Conservation (phyloP, 2,888 invertebrate species). For the Lasioglossum zephyrum region DNA sequence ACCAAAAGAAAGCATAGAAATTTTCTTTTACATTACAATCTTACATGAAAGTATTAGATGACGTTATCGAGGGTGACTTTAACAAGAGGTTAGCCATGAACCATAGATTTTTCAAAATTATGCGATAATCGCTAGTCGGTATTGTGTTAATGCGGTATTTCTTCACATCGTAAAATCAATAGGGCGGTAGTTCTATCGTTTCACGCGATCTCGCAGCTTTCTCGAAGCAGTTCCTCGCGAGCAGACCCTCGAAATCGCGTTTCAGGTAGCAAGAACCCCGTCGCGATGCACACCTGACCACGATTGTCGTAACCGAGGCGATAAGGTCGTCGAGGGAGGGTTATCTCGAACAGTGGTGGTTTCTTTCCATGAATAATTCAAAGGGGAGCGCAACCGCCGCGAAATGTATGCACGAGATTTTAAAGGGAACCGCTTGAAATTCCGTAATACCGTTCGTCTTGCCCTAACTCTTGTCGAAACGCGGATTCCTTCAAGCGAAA, state of each 20-base stretch:
- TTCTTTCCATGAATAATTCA: slow-evolving; percentile 78
- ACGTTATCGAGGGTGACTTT: too few relatives aligned
- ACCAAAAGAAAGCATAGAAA: too few relatives aligned
- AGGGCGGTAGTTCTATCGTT: slow-evolving; percentile 30
- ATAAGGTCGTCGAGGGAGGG: slow-evolving; percentile 75
- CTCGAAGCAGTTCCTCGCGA: slow-evolving; percentile 18
- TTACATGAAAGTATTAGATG: too few relatives aligned
- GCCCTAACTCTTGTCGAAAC: background rate
- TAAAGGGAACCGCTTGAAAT: slow-evolving; percentile 26
- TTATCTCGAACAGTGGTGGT: slow-evolving; percentile 73
- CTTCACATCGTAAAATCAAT: background rate
- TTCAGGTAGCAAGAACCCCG: slow-evolving; percentile 48
- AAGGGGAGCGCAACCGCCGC: slow-evolving; percentile 48
- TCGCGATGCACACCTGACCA: slow-evolving; percentile 66
- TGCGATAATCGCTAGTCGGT: too few relatives aligned
- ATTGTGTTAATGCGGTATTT: too few relatives aligned
- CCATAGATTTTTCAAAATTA: too few relatives aligned
- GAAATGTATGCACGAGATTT: slow-evolving; percentile 52
- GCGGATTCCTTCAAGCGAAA: background rate
- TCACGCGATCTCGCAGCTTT: slow-evolving; percentile 47
- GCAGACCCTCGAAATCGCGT: slow-evolving; percentile 45
- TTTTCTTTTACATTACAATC: too few relatives aligned
- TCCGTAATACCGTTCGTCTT: slow-evolving; percentile 23
- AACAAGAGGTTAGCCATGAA: too few relatives aligned
- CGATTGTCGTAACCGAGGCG: slow-evolving; percentile 65